These are phyloP conservation scores for Rhopilema esculentum DNA, from an alignment of 30 jellyfish, hydroid and myxozoan genomes.

Conservation along the genomic window DNA sequence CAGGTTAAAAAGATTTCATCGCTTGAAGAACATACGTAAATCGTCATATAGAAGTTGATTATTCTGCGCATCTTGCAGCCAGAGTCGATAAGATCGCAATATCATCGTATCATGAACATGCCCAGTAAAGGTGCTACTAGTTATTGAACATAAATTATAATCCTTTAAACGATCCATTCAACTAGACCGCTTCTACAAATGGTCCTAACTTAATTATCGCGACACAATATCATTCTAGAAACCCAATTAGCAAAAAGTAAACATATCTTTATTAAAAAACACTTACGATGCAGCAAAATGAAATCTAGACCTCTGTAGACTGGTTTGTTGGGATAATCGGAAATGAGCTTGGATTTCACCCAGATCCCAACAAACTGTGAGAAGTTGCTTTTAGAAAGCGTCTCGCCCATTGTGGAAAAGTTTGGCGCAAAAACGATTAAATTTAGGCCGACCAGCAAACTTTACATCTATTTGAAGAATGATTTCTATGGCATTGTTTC, in stretches of 20 bases:
- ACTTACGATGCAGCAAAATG: not conserved
- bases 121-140: not conserved
- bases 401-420: not conserved
- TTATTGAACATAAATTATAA: too few relatives aligned
- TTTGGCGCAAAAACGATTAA: constrained; percentile 10
- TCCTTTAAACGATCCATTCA: not conserved
- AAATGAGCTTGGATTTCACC: not conserved
- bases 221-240: not conserved
- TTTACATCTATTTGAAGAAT: not conserved
- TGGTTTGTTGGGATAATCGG: not conserved
- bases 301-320: not conserved
- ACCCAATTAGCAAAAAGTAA: not conserved
- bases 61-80: too few relatives aligned
- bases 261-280: not conserved
- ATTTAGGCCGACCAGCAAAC: not conserved
- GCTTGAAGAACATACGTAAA: too few relatives aligned
- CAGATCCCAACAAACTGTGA: not conserved
- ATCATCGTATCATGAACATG: not conserved
- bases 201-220: not conserved
- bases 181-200: not conserved
- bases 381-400: not conserved
- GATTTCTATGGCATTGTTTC: not conserved
- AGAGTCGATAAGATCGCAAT: too few relatives aligned
- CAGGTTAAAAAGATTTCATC: too few relatives aligned
- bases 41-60: too few relatives aligned